Evolutionary conservation across 2,797 vertebrate genomes (phyloP), one percentile per base, ranked within the genome.

Genomic region (Nannoperca obscura): DNA sequence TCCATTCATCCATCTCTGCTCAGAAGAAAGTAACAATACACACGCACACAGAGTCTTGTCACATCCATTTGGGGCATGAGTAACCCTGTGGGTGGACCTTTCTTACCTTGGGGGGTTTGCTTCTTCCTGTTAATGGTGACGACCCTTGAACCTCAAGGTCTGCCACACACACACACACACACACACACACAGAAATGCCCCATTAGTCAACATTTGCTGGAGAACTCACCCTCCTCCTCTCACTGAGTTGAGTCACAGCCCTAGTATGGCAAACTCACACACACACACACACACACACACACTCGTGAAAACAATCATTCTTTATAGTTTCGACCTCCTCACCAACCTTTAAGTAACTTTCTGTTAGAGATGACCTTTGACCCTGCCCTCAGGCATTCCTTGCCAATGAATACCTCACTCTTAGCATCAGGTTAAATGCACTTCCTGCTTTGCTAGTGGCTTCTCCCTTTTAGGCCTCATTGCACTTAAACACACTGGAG

Each of bases 11-110:
- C 66, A 49, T 66, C 40, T 27, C 53, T 53, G 50, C 46, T 76
- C 53, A 34, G 59, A 75, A 59, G 40, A 38, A 62, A 52, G 36
- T 57, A 61, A 60, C 38, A 32, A 64, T 5, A 72, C 57, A 42
- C 55, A 61, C 40, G 47, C 57, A 34, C 55, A 46, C 30, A 57
- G 40, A 66, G 30, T 50, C 76, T 49, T 87, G 87, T 90, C 86
- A 81, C 80, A 82, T 89, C 76, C 42, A 92, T 87, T 87, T 88
- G 85, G 86, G 85, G 70, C 82, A 81, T 74, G 58, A 80, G 60
- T 80, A 76, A 82, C 74, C 87, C 81, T 76, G 62, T 65, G 78
- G 87, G 66, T 61, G 78, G 58, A 88, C 53, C 76, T 79, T 70
- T 74, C 38, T 76, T 78, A 89, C 87, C 87, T 86, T 61, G 59